These are phyloP conservation scores for Crocuta crocuta DNA, from an alignment of 2,113 vertebrate genomes.

Conservation along the genomic window DNA sequence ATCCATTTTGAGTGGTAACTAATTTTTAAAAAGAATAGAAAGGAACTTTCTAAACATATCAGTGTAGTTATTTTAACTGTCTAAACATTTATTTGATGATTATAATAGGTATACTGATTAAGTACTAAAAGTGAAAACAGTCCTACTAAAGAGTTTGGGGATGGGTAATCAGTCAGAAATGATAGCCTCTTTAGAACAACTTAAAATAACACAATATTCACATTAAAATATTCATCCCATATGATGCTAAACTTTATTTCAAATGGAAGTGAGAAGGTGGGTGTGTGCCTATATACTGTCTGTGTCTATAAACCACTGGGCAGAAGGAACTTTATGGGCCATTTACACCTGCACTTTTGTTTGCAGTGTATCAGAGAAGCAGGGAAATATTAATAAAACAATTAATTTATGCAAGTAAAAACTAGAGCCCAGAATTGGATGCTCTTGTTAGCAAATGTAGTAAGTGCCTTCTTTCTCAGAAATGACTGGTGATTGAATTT, in stretches of 20 bases:
- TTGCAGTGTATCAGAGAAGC: slow-evolving; percentile 14
- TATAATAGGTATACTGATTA: not conserved
- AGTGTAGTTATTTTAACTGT: slow-evolving; percentile 2
- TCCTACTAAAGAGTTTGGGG: not conserved
- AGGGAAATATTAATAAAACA: slow-evolving; percentile 13
- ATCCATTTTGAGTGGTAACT: slow-evolving; percentile 6
- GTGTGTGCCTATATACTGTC: not conserved
- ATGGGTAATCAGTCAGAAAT: not conserved
- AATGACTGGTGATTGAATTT: not conserved
- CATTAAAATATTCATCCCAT: not conserved
- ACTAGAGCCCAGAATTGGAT: not conserved
- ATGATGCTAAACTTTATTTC: slow-evolving; percentile 7
- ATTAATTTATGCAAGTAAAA: not conserved
- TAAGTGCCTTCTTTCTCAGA: not conserved
- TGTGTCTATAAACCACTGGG: not conserved
- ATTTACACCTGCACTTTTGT: slow-evolving; percentile 41
- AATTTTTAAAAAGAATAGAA: slow-evolving; percentile 27
- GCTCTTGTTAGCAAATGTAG: slow-evolving; percentile 21
- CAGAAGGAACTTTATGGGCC: not conserved
- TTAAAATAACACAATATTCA: not conserved
- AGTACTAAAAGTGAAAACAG: not conserved
- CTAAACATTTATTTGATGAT: slow-evolving; percentile 14
- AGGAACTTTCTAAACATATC: not conserved
- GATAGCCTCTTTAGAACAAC: not conserved
- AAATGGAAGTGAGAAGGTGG: not conserved